Evolutionary conservation across 92 coral and sea anemone species (phyloP).

Genomic region (Zoanthus solanderi): DNA sequence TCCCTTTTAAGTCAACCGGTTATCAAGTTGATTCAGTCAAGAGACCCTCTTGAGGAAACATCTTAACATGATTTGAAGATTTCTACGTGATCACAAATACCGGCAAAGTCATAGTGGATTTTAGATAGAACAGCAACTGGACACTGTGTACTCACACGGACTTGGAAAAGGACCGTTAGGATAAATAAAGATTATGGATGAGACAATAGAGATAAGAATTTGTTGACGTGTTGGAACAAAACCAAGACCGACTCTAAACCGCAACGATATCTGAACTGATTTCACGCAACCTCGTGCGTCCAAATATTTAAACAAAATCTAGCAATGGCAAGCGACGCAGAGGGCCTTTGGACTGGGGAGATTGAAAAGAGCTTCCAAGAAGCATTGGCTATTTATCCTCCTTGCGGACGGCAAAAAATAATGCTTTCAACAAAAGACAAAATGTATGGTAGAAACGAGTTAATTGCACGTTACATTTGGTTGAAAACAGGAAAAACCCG

Average conservation of each 20-base stretch:
- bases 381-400: conserved; percentile 98
- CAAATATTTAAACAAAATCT: neutral
- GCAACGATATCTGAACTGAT: neutral
- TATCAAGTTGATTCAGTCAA: neutral
- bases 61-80: neutral
- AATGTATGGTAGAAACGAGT: conserved; percentile 99
- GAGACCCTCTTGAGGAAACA: neutral
- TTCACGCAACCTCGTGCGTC: neutral
- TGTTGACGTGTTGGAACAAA: neutral
- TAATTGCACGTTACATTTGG: conserved; percentile 93
- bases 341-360: conserved; percentile 97
- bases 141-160: neutral
- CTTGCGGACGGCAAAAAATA: conserved; percentile 98
- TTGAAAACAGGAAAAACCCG: conserved; percentile 99
- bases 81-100: neutral
- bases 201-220: conserved; percentile 1
- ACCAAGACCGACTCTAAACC: neutral
- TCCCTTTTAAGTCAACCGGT: neutral
- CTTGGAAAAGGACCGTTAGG: neutral
- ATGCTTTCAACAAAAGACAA: conserved; percentile 98
- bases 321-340: conserved; percentile 75
- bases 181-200: neutral
- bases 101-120: neutral
- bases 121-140: neutral
- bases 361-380: conserved; percentile 98